Conservation (phyloP, 2,888 invertebrate genomes). For the Aphelenchoides bicaudatus region DNA sequence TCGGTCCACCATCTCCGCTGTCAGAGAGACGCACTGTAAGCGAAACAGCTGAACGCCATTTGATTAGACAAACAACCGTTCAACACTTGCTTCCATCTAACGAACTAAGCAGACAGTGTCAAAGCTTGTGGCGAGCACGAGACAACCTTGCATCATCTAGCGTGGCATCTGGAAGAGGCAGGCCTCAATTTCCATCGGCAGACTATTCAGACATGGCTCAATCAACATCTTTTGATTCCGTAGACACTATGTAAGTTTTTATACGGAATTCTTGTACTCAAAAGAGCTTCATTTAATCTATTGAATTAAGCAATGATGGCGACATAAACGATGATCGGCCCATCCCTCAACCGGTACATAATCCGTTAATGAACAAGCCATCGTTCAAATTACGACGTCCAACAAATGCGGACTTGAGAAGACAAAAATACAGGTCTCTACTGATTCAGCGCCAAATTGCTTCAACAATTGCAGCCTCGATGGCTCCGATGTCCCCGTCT, state of each 20-base stretch:
- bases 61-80: conserved; percentile 19
- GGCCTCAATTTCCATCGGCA: no score
- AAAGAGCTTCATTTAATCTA: no score
- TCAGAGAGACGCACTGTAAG: conserved; percentile 21
- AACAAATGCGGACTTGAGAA: conserved; percentile 22
- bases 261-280: no score
- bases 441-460: conserved; percentile 18
- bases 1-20: not conserved
- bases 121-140: conserved; percentile 24
- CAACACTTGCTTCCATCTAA: conserved; percentile 21
- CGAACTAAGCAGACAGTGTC: conserved; percentile 27
- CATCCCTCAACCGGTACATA: not conserved
- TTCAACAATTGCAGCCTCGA: not conserved
- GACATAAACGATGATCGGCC: conserved; percentile 9
- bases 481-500: conserved; percentile 4
- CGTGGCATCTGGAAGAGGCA: conserved; percentile 3
- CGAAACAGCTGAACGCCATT: conserved; percentile 19
- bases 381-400: not conserved
- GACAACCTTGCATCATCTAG: conserved; percentile 17
- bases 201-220: no score
- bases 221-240: no score
- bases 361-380: not conserved
- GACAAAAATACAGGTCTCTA: conserved; percentile 26
- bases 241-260: no score
- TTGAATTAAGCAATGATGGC: conserved; percentile 28